A percentile compares a stretch with the other conserved stretches of the same genome.
Conservation (phyloP, 2,113 vertebrate species). For the Catagonus wagneri region DNA sequence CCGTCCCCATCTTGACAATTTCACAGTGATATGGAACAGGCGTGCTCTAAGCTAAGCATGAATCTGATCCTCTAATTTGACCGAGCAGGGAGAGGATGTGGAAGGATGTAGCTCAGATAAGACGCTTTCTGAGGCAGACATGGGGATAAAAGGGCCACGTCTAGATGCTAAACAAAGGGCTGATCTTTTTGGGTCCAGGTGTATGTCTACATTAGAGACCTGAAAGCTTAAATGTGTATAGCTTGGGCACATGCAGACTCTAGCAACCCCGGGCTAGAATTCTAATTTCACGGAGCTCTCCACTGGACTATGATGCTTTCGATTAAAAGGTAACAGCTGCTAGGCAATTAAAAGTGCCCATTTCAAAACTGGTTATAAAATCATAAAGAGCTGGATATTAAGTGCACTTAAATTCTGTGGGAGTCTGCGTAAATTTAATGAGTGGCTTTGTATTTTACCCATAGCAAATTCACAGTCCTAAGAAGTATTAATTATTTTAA, state of each 20-base stretch:
- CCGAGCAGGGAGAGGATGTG: neutral
- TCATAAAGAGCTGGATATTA: neutral
- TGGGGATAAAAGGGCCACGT: neutral
- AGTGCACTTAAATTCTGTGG: neutral
- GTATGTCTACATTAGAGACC: neutral
- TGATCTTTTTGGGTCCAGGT: neutral
- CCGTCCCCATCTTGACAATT: neutral
- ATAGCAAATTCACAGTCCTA: neutral
- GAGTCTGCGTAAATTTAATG: neutral
- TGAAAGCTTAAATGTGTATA: neutral
- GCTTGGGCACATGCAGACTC: neutral
- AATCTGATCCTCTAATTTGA: neutral
- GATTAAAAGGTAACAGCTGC: constrained; percentile 78
- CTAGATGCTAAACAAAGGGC: neutral
- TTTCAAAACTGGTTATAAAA: constrained; percentile 70
- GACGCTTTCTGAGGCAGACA: neutral
- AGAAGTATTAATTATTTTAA: neutral
- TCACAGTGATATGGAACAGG: neutral
- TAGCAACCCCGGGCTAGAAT: constrained; percentile 77
- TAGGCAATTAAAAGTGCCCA: constrained; percentile 76
- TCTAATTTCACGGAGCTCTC: constrained; percentile 17
- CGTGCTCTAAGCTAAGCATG: neutral
- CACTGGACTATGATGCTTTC: constrained; percentile 59
- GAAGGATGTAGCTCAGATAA: neutral
- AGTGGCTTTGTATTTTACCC: neutral